Base-by-base conservation (phyloP, 2,797 vertebrate species). In the Pipistrellus nathusii region DNA sequence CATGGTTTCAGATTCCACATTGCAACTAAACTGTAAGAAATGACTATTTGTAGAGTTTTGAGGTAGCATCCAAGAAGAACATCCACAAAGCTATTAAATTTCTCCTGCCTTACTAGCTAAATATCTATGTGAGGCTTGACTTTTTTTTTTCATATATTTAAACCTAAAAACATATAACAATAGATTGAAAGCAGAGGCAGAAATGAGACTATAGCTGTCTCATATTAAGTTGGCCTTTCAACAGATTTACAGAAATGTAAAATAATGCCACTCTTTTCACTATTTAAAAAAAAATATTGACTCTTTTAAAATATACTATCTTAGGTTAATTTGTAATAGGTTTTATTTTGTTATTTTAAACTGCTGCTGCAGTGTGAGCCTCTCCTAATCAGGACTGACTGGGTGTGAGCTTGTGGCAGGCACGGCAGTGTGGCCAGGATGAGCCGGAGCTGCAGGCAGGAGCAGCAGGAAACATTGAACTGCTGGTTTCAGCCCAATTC, bases 341-440 rank as follows among this genome's bases (percentile, higher is more conserved):
- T 80, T 89, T 93, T 73, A 72, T 62, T 44, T 55, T 80, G 38
- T 41, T 59, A 88, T 48, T 91, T 94, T 71, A 96, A 32, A n/a
- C 76, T 13, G 25, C 57, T 14, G 59, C 27, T 30, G 59, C 1
- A 11, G 59, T 2, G 13, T 2, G 13, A 62, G 25, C 27, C 27
- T 30, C 59, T 62, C 25, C 27, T 62, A 27, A 62, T 30, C 59
- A 62, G 59, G 59, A 62, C 59, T 62, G 59, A 30, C 27, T 62
- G 59, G 57, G 23, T 5, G 6, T 2, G 13, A 30, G 5, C 59
- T 27, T 62, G 27, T 14, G 59, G 59, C 27, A 62, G 59, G 59
- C 13, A 30, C 59, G 14, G 59, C 27, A 6, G 27, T 12, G 12
- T 55, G 27, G 27, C 27, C 59, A 30, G 59, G 27, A 30, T 62